A percentile compares a stretch with the other conserved stretches of the same genome.
Evolutionary conservation across 1,140 invertebrate species (phyloP).

Genomic region (Apis dorsata): DNA sequence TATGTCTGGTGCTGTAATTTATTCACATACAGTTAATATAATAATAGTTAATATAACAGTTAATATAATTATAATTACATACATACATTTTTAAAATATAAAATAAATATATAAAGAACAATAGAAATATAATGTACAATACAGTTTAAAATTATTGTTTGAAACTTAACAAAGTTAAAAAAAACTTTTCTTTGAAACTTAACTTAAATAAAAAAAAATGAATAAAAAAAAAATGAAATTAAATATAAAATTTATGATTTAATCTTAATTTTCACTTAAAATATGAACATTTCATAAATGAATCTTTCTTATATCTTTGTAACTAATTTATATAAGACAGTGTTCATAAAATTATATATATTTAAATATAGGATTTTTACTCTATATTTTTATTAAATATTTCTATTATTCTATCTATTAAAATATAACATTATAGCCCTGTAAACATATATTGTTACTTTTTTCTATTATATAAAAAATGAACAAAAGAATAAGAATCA

Average conservation of each 20-base stretch:
- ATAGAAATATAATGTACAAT: not conserved
- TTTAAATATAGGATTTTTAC: not conserved
- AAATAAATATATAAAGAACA: not conserved
- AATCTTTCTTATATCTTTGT: not conserved
- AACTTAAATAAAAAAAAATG: not conserved
- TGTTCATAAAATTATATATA: not conserved
- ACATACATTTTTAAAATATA: not conserved
- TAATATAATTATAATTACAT: not conserved
- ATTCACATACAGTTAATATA: not conserved
- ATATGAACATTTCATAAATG: slow-evolving; percentile 1
- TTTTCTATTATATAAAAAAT: not conserved
- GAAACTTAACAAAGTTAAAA: too few relatives aligned
- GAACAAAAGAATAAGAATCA: not conserved
- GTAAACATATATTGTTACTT: not conserved
- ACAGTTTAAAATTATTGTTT: not conserved
- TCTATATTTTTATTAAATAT: not conserved
- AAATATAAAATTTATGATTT: not conserved
- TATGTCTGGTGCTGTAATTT: not conserved
- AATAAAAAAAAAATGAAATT: not conserved
- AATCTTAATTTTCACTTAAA: not conserved
- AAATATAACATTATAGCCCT: not conserved
- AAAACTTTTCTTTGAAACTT: too few relatives aligned
- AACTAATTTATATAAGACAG: not conserved
- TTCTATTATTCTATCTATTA: not conserved
- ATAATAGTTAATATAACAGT: too few relatives aligned